Conservation (phyloP, 2,797 vertebrate genomes). For the Cottoperca gobio region DNA sequence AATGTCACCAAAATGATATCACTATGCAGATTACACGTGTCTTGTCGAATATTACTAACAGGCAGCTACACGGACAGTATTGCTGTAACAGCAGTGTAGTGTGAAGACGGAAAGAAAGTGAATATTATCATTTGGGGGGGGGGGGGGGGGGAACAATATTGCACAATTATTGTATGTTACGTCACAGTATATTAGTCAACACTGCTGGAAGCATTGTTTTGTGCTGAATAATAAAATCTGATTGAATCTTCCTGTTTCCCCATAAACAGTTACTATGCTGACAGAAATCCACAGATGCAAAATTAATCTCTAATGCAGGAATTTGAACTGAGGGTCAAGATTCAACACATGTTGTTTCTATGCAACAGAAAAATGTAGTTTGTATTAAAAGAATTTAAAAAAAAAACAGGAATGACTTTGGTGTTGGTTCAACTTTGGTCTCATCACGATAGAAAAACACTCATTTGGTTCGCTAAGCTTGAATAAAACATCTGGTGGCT, state of each 20-base stretch:
- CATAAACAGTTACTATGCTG: neutral
- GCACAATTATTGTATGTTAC: neutral
- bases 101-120: too few species aligned
- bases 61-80: too few species aligned
- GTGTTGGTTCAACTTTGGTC: neutral
- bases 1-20: slow-evolving; percentile 70
- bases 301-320: neutral
- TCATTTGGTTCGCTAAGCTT: slow-evolving; percentile 11
- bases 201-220: neutral
- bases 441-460: slow-evolving; percentile 3
- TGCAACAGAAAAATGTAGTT: slow-evolving; percentile 3
- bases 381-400: neutral
- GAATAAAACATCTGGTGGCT: slow-evolving; percentile 26
- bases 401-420: neutral
- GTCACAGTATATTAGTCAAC: neutral
- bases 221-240: neutral
- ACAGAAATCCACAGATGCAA: slow-evolving; percentile 11
- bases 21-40: slow-evolving; percentile 71
- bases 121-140: too few species aligned
- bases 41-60: slow-evolving; percentile 67
- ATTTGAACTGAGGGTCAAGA: neutral
- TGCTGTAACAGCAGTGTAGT: neutral
- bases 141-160: too few species aligned
- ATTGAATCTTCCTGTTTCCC: neutral
- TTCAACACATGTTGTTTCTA: neutral